Evolutionary conservation across 2,797 vertebrate genomes (phyloP).

Genomic region (Mus minutoides): DNA sequence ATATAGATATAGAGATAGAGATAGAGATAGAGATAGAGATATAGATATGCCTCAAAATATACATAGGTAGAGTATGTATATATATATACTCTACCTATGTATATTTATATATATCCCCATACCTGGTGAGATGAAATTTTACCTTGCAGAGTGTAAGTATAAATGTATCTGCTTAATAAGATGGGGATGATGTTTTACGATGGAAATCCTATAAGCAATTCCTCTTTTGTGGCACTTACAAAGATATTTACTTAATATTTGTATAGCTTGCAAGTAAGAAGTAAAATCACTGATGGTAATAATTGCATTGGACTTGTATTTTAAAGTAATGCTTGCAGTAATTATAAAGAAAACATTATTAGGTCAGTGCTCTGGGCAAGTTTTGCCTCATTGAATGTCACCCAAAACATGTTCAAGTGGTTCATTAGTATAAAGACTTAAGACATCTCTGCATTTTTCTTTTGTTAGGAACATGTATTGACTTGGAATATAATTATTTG

Average conservation of each 20-base stretch:
- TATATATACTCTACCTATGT: not conserved
- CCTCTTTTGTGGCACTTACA: constrained; percentile 42
- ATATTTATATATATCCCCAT: not conserved
- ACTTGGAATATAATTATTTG: constrained; percentile 41
- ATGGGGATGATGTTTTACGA: constrained; percentile 54
- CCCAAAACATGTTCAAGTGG: not conserved
- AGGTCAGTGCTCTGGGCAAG: not conserved
- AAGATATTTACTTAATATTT: constrained; percentile 63
- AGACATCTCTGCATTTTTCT: not conserved
- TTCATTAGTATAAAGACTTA: constrained; percentile 25
- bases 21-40: too few species aligned
- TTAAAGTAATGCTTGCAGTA: not conserved
- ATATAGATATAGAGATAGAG: too few species aligned
- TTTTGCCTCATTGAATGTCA: not conserved
- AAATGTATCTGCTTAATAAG: constrained; percentile 19
- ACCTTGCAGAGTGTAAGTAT: not conserved
- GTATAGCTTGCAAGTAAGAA: constrained; percentile 16
- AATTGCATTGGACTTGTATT: not conserved
- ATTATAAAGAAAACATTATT: not conserved
- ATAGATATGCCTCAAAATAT: too few species aligned
- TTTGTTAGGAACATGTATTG: constrained; percentile 46
- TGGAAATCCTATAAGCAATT: not conserved
- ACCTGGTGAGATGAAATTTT: not conserved
- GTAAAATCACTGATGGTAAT: constrained; percentile 4
- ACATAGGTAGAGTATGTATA: not conserved